Conservation (phyloP, 2,113 vertebrate species). For the Dromas ardeola region DNA sequence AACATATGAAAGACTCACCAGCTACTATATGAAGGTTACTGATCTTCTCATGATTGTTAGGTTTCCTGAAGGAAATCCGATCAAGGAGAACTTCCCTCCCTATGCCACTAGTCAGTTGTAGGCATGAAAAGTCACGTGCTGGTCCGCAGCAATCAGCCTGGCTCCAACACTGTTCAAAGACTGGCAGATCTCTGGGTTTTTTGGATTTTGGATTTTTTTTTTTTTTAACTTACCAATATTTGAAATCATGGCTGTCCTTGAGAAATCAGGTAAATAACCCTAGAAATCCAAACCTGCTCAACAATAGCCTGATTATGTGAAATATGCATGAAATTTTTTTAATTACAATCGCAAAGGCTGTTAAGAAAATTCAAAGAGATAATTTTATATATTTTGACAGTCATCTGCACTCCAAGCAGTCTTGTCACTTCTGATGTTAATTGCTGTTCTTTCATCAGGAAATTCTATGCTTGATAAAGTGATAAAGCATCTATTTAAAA, state of each 20-base stretch:
- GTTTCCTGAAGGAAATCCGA: neutral
- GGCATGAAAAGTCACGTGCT: neutral
- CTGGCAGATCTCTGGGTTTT: neutral
- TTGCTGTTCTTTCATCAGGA: conserved; percentile 58
- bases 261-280: conserved; percentile 23
- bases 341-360: neutral
- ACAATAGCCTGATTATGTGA: neutral
- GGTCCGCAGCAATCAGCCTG: neutral
- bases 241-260: neutral
- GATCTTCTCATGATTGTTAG: neutral
- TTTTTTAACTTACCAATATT: neutral
- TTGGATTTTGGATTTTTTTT: neutral
- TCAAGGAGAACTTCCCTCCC: neutral
- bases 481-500: conserved; percentile 61
- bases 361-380: conserved; percentile 48
- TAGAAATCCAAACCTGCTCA: neutral
- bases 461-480: conserved; percentile 42
- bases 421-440: conserved; percentile 49
- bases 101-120: neutral
- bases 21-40: neutral
- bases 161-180: neutral
- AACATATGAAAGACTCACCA: neutral
- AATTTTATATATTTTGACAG: conserved; percentile 46
- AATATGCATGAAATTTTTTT: neutral
- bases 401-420: conserved; percentile 35